A percentile compares a stretch with the other conserved stretches of the same genome.
Conservation (phyloP, 2,888 invertebrate species). For the Eubasilissa splendida region DNA sequence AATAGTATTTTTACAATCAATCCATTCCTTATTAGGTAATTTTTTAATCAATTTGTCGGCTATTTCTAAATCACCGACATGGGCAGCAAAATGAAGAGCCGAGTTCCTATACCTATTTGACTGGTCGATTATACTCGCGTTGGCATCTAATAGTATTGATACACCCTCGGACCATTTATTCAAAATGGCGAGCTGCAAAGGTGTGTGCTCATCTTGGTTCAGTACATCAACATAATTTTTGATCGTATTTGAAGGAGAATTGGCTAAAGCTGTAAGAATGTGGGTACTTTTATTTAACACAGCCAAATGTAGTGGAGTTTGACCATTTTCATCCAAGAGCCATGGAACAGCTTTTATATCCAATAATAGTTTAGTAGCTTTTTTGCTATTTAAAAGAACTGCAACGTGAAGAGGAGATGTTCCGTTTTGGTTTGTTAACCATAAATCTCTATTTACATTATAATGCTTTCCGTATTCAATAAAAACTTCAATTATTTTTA, state of each 20-base stretch:
- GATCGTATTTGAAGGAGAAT: constrained; percentile 40
- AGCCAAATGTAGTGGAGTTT: constrained; percentile 72
- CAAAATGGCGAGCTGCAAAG: constrained; percentile 71
- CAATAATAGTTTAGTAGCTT: constrained; percentile 67
- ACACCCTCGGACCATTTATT: constrained; percentile 72
- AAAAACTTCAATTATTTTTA: constrained; percentile 35
- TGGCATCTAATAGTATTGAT: constrained; percentile 70
- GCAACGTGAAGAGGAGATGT: constrained; percentile 72
- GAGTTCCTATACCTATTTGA: constrained; percentile 68
- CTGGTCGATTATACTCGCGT: constrained; percentile 60
- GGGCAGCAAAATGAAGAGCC: constrained; percentile 72
- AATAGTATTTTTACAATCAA: constrained; percentile 68
- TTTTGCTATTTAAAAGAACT: constrained; percentile 67
- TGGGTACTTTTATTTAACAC: constrained; percentile 67
- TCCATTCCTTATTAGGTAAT: constrained; percentile 67
- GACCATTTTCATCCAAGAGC: constrained; percentile 67
- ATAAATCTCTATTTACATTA: constrained; percentile 62
- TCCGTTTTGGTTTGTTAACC: constrained; percentile 60
- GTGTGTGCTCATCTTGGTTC: constrained; percentile 70
- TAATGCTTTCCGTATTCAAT: constrained; percentile 33
- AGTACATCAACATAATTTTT: constrained; percentile 59
- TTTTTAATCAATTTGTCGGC: constrained; percentile 71
- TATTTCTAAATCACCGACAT: constrained; percentile 68
- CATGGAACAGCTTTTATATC: constrained; percentile 66
- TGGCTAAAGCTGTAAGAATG: constrained; percentile 65